phyloP scores from a whole-genome alignment of 2,888 invertebrate species.

The Helicoverpa assulta region DNA sequence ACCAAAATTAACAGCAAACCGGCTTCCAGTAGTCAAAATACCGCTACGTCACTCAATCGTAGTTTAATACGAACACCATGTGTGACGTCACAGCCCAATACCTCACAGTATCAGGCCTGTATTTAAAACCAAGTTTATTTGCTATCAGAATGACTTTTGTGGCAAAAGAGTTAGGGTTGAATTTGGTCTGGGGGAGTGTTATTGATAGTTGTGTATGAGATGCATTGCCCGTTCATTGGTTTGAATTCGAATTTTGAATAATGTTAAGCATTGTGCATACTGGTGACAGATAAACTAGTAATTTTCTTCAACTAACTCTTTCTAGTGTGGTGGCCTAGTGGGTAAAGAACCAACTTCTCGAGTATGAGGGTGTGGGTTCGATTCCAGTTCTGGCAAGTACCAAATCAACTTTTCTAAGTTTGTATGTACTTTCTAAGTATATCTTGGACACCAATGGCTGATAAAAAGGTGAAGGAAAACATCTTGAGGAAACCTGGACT shows the following conservation, averaged over 20 bases:
- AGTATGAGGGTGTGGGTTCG: no score
- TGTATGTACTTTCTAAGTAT: no score
- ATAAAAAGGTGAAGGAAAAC: no score
- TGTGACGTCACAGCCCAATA: constrained; percentile 74
- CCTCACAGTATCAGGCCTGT: constrained; percentile 71
- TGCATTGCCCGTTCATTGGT: constrained; percentile 74
- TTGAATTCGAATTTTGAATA: constrained; percentile 71
- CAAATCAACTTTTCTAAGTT: no score
- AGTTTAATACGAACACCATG: constrained; percentile 66
- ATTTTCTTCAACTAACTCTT: no score
- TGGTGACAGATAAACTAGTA: neutral
- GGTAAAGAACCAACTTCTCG: no score
- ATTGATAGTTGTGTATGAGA: constrained; percentile 45
- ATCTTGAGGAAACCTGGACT: no score
- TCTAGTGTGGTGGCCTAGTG: no score
- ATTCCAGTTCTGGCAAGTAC: no score
- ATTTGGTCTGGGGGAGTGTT: constrained; percentile 6
- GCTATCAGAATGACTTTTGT: constrained; percentile 27
- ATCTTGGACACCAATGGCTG: no score
- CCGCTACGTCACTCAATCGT: constrained; percentile 59
- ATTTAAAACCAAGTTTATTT: constrained; percentile 57
- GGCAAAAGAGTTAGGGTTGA: constrained; percentile 12
- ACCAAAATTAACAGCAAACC: constrained; percentile 31
- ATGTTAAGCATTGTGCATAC: constrained; percentile 60
- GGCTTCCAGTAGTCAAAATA: constrained; percentile 33